A percentile compares a stretch with the other conserved stretches of the same genome.
Conservation (phyloP, 37 sponge, comb jelly and placozoan species). For the Theonella swinhoei region DNA sequence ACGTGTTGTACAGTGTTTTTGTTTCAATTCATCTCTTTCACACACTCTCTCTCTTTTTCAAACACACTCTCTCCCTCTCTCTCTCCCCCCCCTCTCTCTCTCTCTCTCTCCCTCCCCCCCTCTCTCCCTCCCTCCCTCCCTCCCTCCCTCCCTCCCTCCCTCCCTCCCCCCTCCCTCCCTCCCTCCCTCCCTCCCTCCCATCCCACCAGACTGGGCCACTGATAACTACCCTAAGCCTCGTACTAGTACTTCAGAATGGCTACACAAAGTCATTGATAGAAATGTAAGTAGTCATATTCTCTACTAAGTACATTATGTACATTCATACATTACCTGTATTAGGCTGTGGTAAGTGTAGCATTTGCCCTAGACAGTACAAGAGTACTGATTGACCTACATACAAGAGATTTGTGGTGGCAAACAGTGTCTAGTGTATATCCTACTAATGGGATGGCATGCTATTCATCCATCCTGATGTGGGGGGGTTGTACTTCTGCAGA, state of each 20-base stretch:
- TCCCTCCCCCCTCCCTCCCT: neutral
- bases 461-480: too few species aligned
- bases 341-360: too few species aligned
- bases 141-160: conserved; percentile 11
- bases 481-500: conserved; percentile 46
- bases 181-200: neutral
- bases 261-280: conserved; percentile 74
- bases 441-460: too few species aligned
- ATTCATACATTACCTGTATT: neutral
- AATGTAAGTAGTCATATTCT: conserved; percentile 34
- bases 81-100: conserved; percentile 4
- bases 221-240: conserved; percentile 65
- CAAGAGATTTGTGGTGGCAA: too few species aligned
- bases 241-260: conserved; percentile 63
- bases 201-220: conserved; percentile 54
- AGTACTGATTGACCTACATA: too few species aligned
- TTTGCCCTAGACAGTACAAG: too few species aligned
- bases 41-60: neutral
- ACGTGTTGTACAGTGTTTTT: neutral
- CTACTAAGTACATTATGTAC: neutral
- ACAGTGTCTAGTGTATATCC: too few species aligned
- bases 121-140: conserved; percentile 7
- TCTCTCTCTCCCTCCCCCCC: conserved; percentile 16
- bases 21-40: conserved; percentile 1
- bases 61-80: conserved; percentile 1